phyloP scores from a whole-genome alignment of 2,797 vertebrate species.

The Anabas testudineus region DNA sequence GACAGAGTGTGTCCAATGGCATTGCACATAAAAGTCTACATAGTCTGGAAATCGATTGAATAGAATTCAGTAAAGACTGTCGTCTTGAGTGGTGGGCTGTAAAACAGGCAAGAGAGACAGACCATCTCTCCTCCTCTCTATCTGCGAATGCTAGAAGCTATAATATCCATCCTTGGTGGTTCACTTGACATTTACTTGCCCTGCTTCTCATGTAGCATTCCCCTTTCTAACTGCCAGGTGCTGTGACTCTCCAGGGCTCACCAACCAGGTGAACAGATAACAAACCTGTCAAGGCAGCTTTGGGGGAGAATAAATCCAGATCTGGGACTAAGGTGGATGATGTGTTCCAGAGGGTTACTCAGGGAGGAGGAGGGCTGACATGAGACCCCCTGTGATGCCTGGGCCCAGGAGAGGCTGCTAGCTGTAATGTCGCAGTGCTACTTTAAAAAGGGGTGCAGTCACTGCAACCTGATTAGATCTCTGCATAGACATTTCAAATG shows the following conservation, averaged over 20 bases:
- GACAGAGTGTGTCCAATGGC: constrained; percentile 48
- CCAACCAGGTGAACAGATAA: constrained; percentile 91
- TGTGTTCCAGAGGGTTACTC: constrained; percentile 86
- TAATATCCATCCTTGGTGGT: constrained; percentile 92
- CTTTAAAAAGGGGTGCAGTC: constrained; percentile 82
- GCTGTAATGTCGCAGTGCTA: constrained; percentile 81
- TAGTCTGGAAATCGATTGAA: constrained; percentile 80
- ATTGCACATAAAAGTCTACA: constrained; percentile 65
- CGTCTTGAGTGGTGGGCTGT: constrained; percentile 77
- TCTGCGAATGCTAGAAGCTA: constrained; percentile 88
- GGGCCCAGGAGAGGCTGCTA: constrained; percentile 75
- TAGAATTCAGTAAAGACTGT: constrained; percentile 79
- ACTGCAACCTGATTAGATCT: constrained; percentile 86
- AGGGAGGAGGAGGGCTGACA: constrained; percentile 77
- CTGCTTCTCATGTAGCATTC: constrained; percentile 84
- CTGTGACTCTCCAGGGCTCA: constrained; percentile 87
- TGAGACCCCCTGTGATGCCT: constrained; percentile 85
- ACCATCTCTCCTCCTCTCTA: constrained; percentile 63
- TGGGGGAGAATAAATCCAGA: constrained; percentile 88
- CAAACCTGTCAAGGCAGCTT: constrained; percentile 91
- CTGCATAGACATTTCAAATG: constrained; percentile 83
- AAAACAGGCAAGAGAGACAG: constrained; percentile 88
- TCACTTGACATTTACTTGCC: constrained; percentile 94
- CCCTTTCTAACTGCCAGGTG: constrained; percentile 85
- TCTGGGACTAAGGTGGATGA: constrained; percentile 86